Base-by-base conservation (phyloP, 1,140 invertebrate genomes). In the Diuraphis noxia region DNA sequence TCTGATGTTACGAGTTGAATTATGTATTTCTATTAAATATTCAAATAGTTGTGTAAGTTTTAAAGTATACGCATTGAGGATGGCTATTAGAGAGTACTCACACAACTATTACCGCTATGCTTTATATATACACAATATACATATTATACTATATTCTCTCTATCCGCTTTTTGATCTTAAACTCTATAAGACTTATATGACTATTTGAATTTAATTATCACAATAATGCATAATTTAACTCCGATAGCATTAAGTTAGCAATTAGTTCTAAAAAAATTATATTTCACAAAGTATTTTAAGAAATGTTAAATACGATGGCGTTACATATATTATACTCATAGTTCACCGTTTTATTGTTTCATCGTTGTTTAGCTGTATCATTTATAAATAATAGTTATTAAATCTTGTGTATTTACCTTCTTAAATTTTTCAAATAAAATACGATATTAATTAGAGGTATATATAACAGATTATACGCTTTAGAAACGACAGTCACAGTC, bases 21-120 rank as follows among this genome's bases (percentile, higher is more conserved):
- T 72, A 72, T 72, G 56, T n/a, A 72, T 72, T 72, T 72, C 56
- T 72, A 72, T 72, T 72, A 72, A 72, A 72, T 72, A 72, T 72
- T 72, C 56, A 72, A 72, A 72, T 72, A 72, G 56, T 72, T 72
- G 19, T 72, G 56, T 72, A 72, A 72, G 56, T 72, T 34, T 72
- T 72, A n/a, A 72, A 72, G 56, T n/a, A n/a, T 72, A 72, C 17
- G n/a, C 56, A 72, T 63, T 63, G 30, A n/a, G 10, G 30, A 63
- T 9, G 56, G 56, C 56, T 72, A n/a, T n/a, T 72, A 72, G 19
- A 49, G 21, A 49, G 56, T 72, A n/a, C 30, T 4, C 13, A n/a
- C 30, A 72, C 56, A 72, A 13, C 13, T 63, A 49, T 21, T 21
- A 72, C 23, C 56, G 19, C 30, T 4, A n/a, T n/a, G 34, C 30